Evolutionary conservation across 2,113 vertebrate genomes (phyloP), one percentile per base, ranked within the genome.

Genomic region (Charina bottae): DNA sequence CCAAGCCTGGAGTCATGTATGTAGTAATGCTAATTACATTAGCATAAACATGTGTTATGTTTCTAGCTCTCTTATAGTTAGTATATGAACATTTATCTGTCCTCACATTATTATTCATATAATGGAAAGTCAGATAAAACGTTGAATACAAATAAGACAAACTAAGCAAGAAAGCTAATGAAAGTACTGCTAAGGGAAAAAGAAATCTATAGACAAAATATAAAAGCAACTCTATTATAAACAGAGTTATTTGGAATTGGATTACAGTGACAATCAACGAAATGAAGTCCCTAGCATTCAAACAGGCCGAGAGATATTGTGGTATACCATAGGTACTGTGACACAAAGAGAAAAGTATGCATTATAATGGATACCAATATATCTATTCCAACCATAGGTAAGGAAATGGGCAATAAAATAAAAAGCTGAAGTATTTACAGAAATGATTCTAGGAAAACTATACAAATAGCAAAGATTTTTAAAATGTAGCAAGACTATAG

Each of bases 1-100:
- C n/a, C n/a, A n/a, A n/a, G n/a, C n/a, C n/a, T n/a, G n/a, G n/a
- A n/a, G n/a, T n/a, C n/a, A n/a, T n/a, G n/a, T n/a, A n/a, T n/a
- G n/a, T n/a, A n/a, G n/a, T n/a, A n/a, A n/a, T n/a, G n/a, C n/a
- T n/a, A n/a, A n/a, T n/a, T n/a, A n/a, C n/a, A n/a, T n/a, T n/a
- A 95, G 93, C 95, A 93, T 94, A 68, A 96, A 95, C 94, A 94
- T 85, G 87, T 89, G 93, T 93, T 86, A 62, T 9, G 83, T 93
- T 93, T 96, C 91, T 92, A 93, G 90, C 85, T 91, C 88, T 93
- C 85, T 93, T 94, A 26, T 83, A 92, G 93, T 86, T 37, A 89
- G 91, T 91, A 26, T 92, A 56, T 17, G 13, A 21, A 89, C 54
- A 58, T 88, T 95, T 94, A 91, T 94, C 93, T 93, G 62, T 95